These are phyloP conservation scores for Zaprionus nigranus DNA, from an alignment of 1,140 invertebrate species.

Conservation along the genomic window DNA sequence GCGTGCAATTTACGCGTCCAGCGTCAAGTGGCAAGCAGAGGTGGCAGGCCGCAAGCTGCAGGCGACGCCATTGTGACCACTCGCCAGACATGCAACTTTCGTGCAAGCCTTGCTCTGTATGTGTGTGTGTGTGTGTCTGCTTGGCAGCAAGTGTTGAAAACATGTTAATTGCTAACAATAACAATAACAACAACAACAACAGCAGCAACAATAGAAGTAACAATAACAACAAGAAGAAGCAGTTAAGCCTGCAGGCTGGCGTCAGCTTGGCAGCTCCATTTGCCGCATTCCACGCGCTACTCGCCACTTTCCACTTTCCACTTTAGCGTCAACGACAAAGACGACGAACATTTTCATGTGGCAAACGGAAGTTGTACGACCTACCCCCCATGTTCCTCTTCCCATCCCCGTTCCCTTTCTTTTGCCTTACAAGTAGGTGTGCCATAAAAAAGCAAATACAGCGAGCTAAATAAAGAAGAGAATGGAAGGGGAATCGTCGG, in stretches of 20 bases:
- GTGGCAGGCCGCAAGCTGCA: conserved; percentile 53
- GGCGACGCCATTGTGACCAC: conserved; percentile 43
- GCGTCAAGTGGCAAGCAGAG: conserved; percentile 53
- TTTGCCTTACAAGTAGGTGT: conserved; percentile 27
- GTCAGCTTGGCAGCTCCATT: conserved; percentile 49
- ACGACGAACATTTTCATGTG: conserved; percentile 57
- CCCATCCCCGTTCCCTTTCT: neutral
- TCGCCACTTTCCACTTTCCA: neutral
- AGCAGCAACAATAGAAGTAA: conserved; percentile 34
- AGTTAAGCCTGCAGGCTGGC: conserved; percentile 13
- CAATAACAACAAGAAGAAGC: conserved; percentile 42
- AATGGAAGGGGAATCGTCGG: conserved; percentile 30
- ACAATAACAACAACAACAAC: conserved; percentile 56
- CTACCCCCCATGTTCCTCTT: neutral
- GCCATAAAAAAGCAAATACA: conserved; percentile 30
- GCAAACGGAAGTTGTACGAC: conserved; percentile 60
- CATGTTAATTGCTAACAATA: conserved; percentile 79
- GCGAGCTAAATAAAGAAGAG: neutral
- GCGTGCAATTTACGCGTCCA: conserved; percentile 55
- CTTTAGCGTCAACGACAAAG: conserved; percentile 43
- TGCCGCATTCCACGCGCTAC: conserved; percentile 21
- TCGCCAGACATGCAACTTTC: conserved; percentile 60
- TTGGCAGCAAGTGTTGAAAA: conserved; percentile 72
- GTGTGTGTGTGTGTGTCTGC: conserved; percentile 16
- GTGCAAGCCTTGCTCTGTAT: neutral